phyloP scores from a whole-genome alignment of 2,888 invertebrate species.

The Pachliopta kotzebuea region DNA sequence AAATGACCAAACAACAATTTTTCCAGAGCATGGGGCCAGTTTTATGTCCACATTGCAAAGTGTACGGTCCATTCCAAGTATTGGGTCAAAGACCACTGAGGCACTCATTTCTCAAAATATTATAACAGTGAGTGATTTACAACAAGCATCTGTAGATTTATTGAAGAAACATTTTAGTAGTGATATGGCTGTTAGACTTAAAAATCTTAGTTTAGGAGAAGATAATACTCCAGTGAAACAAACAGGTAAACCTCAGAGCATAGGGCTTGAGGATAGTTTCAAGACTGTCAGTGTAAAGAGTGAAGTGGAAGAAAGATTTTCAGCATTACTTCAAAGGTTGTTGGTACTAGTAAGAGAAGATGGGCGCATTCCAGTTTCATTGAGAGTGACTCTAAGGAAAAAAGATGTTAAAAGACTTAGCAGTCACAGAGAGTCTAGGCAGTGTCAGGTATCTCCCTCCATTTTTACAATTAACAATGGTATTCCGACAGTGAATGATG shows the following conservation, averaged over 20 bases:
- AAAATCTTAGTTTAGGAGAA: conserved; percentile 86
- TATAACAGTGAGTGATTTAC: conserved; percentile 84
- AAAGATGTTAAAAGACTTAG: conserved; percentile 84
- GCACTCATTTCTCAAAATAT: conserved; percentile 84
- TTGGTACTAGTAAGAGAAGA: conserved; percentile 87
- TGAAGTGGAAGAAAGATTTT: conserved; percentile 87
- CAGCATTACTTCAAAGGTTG: conserved; percentile 84
- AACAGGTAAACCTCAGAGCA: conserved; percentile 88
- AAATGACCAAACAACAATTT: conserved; percentile 89
- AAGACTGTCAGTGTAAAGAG: conserved; percentile 85
- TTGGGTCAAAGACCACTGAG: conserved; percentile 86
- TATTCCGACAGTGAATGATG: conserved; percentile 71
- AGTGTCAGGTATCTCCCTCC: conserved; percentile 86
- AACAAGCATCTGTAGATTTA: conserved; percentile 79
- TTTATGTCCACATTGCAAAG: conserved; percentile 84
- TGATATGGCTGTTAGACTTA: conserved; percentile 85
- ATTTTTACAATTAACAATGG: conserved; percentile 79
- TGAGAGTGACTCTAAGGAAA: conserved; percentile 88
- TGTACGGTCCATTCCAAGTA: conserved; percentile 86
- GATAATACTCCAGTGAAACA: conserved; percentile 87
- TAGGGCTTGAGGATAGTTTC: conserved; percentile 90
- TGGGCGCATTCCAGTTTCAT: conserved; percentile 87
- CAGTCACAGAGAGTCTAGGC: conserved; percentile 87
- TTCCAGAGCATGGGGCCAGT: conserved; percentile 83
- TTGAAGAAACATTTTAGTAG: conserved; percentile 83